Base-by-base conservation (phyloP, 1,140 invertebrate species). In the Solenopsis fugax region DNA sequence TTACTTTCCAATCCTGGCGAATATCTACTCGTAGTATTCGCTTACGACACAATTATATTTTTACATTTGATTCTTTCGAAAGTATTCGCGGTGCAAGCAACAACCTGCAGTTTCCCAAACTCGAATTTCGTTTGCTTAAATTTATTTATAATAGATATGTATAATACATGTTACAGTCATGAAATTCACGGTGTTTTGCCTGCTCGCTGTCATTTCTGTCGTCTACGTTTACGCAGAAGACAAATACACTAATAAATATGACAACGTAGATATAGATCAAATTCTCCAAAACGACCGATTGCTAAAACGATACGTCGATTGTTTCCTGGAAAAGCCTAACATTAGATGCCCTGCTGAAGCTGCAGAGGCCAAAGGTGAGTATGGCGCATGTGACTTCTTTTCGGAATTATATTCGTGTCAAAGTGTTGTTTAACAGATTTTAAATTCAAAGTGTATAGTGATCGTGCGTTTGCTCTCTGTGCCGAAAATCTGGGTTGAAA, bases 301-400 rank as follows among this genome's bases (percentile, higher is more conserved):
- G 21, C 93, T 98, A 5, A 94, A 93, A 1, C 96, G 96, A 71
- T 97, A 98, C 88, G 93, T 96, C 9, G 96, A 97, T 80, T 98
- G 97, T 92, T 87, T 98, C 1, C 81, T 97, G 88, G 97, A 97
- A 0, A 95, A 95, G 73, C 97, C 96, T 12, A 95, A 95, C 69
- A 97, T 96, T 13, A 95, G 95, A 18, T 98, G 97, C 93, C 97
- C 96, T 7, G 94, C 97, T n/a, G 97, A 98, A 76, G 97, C 96
- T 72, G 94, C 95, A 71, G 97, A 97, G 94, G 92, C 98, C 0
- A 98, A 97, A 95, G 96, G 97, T 97, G 94, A 95, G 96, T 96
- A 85, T 41, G 12, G n/a, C n/a, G 5, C 24, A 29, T 34, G 5
- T 24, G 4, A 21, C 37, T 75, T 56, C 18, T 16, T 13, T 4